Percentiles rank a stretch among this genome's conserved stretches.
Evolutionary conservation across 2,888 invertebrate species (phyloP).

Genomic region (Salpingus planirostris): DNA sequence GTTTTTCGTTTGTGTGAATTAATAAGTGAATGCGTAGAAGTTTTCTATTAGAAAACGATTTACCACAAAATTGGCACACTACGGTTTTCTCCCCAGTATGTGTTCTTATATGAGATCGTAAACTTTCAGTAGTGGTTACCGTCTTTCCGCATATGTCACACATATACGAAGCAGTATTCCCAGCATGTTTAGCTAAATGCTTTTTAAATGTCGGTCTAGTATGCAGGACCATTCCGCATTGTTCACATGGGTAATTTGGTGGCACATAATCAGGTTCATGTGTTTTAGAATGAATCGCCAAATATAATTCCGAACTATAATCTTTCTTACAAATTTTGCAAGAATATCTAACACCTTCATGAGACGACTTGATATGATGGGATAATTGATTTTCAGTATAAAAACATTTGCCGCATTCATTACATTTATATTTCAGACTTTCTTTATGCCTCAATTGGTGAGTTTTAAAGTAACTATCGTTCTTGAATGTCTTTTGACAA

Average conservation of each 20-base stretch:
- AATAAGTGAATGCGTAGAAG: conserved; percentile 57
- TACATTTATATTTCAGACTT: too few relatives aligned
- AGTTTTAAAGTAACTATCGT: too few relatives aligned
- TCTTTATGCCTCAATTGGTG: too few relatives aligned
- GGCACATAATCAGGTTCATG: too few relatives aligned
- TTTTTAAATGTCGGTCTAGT: too few relatives aligned
- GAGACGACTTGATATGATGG: neutral
- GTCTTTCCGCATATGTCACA: conserved; percentile 27
- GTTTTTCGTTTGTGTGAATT: conserved; percentile 54
- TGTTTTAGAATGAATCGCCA: conserved; percentile 39
- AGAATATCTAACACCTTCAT: neutral
- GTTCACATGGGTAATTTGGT: too few relatives aligned
- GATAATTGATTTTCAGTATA: too few relatives aligned
- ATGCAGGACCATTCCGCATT: too few relatives aligned
- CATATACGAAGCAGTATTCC: too few relatives aligned
- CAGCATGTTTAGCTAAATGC: too few relatives aligned
- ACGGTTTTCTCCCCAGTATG: conserved; percentile 38
- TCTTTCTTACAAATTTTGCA: conserved; percentile 49
- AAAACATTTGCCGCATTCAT: too few relatives aligned
- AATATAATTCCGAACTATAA: conserved; percentile 41
- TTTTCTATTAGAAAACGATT: conserved; percentile 55
- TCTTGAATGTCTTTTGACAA: neutral
- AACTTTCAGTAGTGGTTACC: conserved; percentile 35
- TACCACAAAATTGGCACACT: conserved; percentile 50
- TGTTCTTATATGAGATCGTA: conserved; percentile 29